These are phyloP conservation scores for Falcunculus frontatus DNA, from an alignment of 2,113 vertebrate genomes.

Conservation along the genomic window DNA sequence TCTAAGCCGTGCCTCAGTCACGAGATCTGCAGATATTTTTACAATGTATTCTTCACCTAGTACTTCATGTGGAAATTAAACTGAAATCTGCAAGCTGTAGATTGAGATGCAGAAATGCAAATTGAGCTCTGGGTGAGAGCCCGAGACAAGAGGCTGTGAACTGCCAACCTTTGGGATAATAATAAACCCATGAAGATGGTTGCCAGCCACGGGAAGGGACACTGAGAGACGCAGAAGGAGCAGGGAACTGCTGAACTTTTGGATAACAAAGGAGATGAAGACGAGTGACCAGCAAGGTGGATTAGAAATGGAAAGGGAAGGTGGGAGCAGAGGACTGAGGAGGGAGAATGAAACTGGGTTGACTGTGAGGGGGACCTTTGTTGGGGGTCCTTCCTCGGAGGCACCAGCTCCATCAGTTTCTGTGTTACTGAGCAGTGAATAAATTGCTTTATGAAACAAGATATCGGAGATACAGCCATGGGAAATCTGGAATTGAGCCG, in stretches of 20 bases:
- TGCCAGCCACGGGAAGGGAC: not conserved
- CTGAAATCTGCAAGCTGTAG: not conserved
- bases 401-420: not conserved
- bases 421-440: accelerated
- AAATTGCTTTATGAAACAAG: not conserved
- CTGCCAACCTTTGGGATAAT: not conserved
- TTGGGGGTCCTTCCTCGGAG: accelerated
- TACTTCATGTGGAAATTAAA: not conserved
- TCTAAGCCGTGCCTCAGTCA: not conserved
- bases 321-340: not conserved
- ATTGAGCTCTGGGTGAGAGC: not conserved
- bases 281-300: accelerated
- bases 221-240: not conserved
- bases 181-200: not conserved
- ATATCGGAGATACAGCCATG: accelerated
- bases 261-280: too few species aligned
- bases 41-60: not conserved
- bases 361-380: not conserved
- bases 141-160: accelerated
- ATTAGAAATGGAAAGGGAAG: not conserved
- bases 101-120: not conserved
- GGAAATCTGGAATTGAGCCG: accelerated
- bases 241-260: not conserved
- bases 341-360: not conserved
- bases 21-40: not conserved